phyloP scores from a whole-genome alignment of 2,797 vertebrate genomes.

The Poecilia picta region DNA sequence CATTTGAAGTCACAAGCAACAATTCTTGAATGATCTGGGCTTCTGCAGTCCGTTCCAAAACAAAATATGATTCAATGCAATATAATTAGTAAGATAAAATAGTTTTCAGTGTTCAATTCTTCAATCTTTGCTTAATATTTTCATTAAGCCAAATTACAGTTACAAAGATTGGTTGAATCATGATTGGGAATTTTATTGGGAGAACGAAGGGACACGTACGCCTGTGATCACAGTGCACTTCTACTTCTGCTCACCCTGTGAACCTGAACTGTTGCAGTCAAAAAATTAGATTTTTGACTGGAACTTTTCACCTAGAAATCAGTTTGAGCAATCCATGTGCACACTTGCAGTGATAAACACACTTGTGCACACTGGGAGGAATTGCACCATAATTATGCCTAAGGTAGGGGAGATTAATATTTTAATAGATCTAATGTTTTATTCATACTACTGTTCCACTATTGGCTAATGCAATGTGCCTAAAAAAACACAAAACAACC shows the following conservation, averaged over 20 bases:
- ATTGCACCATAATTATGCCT: conserved; percentile 78
- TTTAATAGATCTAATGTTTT: conserved; percentile 84
- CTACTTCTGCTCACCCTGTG: neutral
- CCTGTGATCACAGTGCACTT: neutral
- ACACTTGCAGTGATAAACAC: conserved; percentile 30
- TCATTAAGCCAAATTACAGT: neutral
- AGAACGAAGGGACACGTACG: neutral
- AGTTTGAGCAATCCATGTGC: conserved; percentile 26
- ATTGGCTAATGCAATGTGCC: conserved; percentile 63
- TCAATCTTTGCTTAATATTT: neutral
- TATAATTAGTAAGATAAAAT: neutral
- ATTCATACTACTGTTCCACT: conserved; percentile 78
- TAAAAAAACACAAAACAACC: conserved; percentile 35
- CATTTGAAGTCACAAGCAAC: neutral
- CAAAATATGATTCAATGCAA: neutral
- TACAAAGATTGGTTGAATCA: neutral
- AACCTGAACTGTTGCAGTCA: neutral
- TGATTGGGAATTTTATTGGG: neutral
- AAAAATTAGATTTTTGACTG: conserved; percentile 3
- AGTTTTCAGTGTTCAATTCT: neutral
- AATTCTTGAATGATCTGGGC: neutral
- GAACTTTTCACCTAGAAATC: conserved; percentile 19
- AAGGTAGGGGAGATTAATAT: conserved; percentile 81
- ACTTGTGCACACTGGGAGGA: conserved; percentile 54
- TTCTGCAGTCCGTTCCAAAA: neutral